phyloP scores from a whole-genome alignment of 2,888 invertebrate species.

The Griposia aprilina region DNA sequence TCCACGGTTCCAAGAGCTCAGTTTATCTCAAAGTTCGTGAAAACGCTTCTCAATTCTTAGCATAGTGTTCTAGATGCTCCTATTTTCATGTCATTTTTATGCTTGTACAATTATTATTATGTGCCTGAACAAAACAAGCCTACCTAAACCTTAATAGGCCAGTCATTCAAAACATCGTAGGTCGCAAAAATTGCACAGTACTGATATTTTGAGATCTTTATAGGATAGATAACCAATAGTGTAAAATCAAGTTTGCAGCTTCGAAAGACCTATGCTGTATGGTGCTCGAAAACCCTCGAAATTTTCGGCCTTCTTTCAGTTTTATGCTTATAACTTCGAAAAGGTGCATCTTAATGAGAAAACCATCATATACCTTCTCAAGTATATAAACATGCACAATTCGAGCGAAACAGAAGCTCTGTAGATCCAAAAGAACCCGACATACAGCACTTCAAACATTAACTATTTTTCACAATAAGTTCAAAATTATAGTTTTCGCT shows the following conservation, averaged over 20 bases:
- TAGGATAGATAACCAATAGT: background rate
- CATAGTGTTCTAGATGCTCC: background rate
- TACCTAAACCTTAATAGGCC: background rate
- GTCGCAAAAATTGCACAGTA: background rate
- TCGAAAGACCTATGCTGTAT: background rate
- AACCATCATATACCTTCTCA: background rate
- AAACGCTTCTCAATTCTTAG: background rate
- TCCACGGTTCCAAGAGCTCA: background rate
- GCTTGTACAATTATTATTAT: conserved; percentile 13
- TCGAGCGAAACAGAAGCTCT: background rate
- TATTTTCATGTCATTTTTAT: background rate
- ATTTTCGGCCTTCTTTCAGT: background rate
- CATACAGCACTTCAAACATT: background rate
- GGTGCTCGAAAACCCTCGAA: background rate
- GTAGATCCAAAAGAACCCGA: background rate
- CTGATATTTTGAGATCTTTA: background rate
- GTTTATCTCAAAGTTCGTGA: background rate
- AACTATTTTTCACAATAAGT: background rate
- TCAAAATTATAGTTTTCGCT: background rate
- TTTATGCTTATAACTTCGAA: background rate
- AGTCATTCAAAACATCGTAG: background rate
- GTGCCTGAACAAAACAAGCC: background rate
- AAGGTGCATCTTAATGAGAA: background rate
- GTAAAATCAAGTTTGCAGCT: background rate
- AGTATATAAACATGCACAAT: background rate